Conservation (phyloP, 1,140 invertebrate genomes). For the Branchinecta lindahli region DNA sequence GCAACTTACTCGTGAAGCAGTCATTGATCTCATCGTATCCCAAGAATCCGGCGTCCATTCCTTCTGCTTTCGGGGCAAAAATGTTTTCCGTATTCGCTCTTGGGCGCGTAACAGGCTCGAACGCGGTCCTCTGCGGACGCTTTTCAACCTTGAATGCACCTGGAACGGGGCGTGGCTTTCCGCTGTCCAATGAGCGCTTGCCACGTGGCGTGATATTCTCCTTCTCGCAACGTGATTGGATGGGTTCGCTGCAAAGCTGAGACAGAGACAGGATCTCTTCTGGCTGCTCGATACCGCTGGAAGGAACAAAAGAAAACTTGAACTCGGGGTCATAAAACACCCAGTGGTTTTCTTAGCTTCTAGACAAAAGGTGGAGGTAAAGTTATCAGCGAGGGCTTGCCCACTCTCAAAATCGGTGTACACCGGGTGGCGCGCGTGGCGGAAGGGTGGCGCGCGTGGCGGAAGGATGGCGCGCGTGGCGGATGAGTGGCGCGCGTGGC, state of each 20-base stretch:
- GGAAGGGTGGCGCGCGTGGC: no score
- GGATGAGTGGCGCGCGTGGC: no score
- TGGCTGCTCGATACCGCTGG: conserved; percentile 68
- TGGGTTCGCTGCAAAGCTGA: conserved; percentile 35
- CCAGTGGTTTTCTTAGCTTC: no score
- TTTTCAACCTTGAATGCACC: background rate
- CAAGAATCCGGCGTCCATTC: conserved; percentile 83
- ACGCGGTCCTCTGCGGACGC: background rate
- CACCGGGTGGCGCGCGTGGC: no score
- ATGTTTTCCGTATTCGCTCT: conserved; percentile 37
- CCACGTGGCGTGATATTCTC: background rate
- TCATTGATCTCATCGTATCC: conserved; percentile 70
- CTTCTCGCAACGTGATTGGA: conserved; percentile 5
- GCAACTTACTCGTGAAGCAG: conserved; percentile 12
- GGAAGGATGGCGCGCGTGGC: no score
- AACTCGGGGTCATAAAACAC: no score
- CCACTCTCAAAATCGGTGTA: no score
- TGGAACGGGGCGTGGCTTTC: background rate
- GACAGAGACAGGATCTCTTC: conserved; percentile 66
- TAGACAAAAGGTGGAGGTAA: no score
- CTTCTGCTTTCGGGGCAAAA: conserved; percentile 67
- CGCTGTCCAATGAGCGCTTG: conserved; percentile 11
- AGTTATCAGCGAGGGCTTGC: no score
- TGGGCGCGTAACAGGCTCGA: conserved; percentile 15
- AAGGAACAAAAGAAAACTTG: conserved; percentile 31